Evolutionary conservation across 2,888 invertebrate species (phyloP).

Genomic region (Neocrepidodera transversa): DNA sequence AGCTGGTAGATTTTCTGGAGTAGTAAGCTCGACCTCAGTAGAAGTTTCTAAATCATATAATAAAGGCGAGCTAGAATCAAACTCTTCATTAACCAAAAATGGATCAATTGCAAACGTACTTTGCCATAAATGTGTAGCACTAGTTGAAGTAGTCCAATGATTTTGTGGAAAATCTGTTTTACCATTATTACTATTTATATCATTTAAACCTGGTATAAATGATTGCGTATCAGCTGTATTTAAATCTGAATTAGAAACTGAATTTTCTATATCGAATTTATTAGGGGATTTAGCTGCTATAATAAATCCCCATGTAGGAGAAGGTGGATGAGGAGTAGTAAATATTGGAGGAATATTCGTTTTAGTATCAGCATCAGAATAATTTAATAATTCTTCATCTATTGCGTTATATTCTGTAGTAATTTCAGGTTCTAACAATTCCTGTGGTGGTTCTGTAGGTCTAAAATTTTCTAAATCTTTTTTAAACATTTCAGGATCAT

Average conservation of each 20-base stretch:
- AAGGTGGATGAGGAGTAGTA: conserved; percentile 60
- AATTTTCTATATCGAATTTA: conserved; percentile 48
- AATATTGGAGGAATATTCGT: conserved; percentile 50
- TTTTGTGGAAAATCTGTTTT: conserved; percentile 48
- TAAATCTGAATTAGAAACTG: conserved; percentile 59
- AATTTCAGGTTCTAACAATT: conserved; percentile 44
- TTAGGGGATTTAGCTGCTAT: conserved; percentile 45
- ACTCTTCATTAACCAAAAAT: conserved; percentile 71
- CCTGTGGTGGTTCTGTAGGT: conserved; percentile 75
- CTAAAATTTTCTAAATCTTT: conserved; percentile 78
- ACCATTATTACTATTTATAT: conserved; percentile 59
- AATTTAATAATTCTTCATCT: conserved; percentile 79
- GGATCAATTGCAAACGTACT: conserved; percentile 76
- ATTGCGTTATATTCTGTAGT: conserved; percentile 56
- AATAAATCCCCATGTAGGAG: conserved; percentile 55
- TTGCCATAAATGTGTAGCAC: conserved; percentile 69
- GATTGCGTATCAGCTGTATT: conserved; percentile 76
- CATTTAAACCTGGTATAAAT: conserved; percentile 68
- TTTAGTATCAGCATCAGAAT: conserved; percentile 70
- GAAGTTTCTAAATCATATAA: conserved; percentile 31
- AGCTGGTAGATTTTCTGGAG: conserved; percentile 28
- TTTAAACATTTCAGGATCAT: conserved; percentile 83
- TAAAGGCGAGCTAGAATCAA: conserved; percentile 49
- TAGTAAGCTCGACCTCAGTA: conserved; percentile 33
- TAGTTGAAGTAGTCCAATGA: conserved; percentile 56